Base-by-base conservation (phyloP, 2,888 invertebrate species). In the Molorchus minor region DNA sequence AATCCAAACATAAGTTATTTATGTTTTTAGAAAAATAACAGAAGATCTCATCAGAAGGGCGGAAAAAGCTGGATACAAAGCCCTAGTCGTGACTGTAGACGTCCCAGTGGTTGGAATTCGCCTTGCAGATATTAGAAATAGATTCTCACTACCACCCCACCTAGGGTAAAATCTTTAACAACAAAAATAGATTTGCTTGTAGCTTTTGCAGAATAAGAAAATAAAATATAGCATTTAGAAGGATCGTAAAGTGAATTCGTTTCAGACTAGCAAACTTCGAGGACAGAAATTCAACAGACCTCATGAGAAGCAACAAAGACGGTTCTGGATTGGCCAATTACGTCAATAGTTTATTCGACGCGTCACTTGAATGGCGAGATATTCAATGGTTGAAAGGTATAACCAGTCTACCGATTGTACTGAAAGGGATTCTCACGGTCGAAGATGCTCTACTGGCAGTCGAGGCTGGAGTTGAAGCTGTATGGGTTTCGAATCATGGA, bases 401-500 rank as follows among this genome's bases (percentile, higher is more conserved):
- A 12, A 93, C 94, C 0, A 85, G 82, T 5, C 78, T 96, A 55
- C 95, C 96, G 0, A 87, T 96, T 16, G 83, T 96, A 49, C 82
- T 93, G 2, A 96, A 96, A 82, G 96, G 96, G 3, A 86, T 96
- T 61, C 79, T 96, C 29, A 92, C 93, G 0, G 88, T 86, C 0
- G 93, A 95, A 75, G 97, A 97, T 81, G 96, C 97, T 0, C 71
- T 87, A 12, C 82, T 88, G 69, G 96, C 92, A 0, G 83, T 85
- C 0, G 83, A 92, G 67, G 82, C 86, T 51, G 95, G 94, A 2
- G 92, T 89, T 41, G 82, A 86, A 2, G 97, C 87, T 0, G 87
- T 97, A 53, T 83, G 94, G 60, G 96, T 98, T 2, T 97, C 96
- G 0, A 97, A 97, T 80, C 97, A 97, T 78, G 97, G 97, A 1